Percentiles rank a stretch among this genome's conserved stretches.
phyloP scores from a whole-genome alignment of 2,113 vertebrate species.

The Rafetus swinhoei region DNA sequence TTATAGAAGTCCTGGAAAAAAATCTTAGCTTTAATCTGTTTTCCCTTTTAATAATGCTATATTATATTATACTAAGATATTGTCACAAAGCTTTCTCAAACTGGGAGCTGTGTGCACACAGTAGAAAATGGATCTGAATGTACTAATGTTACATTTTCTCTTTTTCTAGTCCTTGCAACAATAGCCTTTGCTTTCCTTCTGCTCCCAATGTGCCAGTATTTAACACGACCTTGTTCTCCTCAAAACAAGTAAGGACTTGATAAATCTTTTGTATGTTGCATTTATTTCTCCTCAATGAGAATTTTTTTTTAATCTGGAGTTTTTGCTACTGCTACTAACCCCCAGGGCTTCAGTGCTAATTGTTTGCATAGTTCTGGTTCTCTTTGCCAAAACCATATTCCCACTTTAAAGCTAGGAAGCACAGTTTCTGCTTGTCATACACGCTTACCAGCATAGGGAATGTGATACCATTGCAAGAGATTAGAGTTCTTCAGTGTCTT shows the following conservation, averaged over 20 bases:
- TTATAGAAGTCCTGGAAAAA: background rate
- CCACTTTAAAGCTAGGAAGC: background rate
- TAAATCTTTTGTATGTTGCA: background rate
- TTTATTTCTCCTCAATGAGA: conserved; percentile 25
- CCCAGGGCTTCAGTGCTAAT: background rate
- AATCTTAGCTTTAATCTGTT: conserved; percentile 25
- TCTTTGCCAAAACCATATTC: background rate
- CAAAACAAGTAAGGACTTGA: conserved; percentile 94
- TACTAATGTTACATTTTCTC: conserved; percentile 65
- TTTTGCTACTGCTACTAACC: conserved; percentile 1
- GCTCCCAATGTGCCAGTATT: conserved; percentile 99
- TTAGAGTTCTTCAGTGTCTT: background rate
- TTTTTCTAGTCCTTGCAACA: conserved; percentile 92
- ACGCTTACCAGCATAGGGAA: background rate
- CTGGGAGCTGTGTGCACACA: conserved; percentile 11
- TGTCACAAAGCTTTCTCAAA: conserved; percentile 39
- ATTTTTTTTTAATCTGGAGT: background rate
- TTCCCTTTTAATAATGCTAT: background rate
- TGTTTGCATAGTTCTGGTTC: background rate
- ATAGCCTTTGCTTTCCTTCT: conserved; percentile 99
- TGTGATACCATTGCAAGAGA: background rate
- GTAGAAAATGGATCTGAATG: conserved; percentile 36
- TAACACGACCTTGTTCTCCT: conserved; percentile 97
- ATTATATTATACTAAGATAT: background rate
- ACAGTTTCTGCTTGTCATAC: background rate